Percentiles rank a stretch among this genome's conserved stretches.
These are phyloP conservation scores for Bettongia penicillata DNA, from an alignment of 2,113 vertebrate genomes.

Conservation along the genomic window DNA sequence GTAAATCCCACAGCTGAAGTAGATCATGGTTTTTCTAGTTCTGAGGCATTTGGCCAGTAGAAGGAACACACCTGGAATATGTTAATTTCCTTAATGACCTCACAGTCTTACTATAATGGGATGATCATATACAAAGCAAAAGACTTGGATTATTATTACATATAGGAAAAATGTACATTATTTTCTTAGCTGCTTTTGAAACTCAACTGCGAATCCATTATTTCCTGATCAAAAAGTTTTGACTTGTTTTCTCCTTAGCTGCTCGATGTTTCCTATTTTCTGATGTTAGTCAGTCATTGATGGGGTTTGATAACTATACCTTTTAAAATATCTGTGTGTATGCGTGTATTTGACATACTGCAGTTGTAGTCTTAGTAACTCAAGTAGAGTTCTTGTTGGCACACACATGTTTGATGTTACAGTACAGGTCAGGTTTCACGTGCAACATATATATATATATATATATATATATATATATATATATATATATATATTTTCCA, in stretches of 20 bases:
- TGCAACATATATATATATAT: conserved; percentile 36
- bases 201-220: conserved; percentile 10
- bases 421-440: conserved; percentile 55
- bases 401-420: conserved; percentile 61
- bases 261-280: conserved; percentile 49
- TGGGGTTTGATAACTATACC: conserved; percentile 11
- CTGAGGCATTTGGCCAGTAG: conserved; percentile 35
- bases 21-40: conserved; percentile 73
- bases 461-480: not conserved
- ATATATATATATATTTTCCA: not conserved
- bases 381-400: conserved; percentile 36
- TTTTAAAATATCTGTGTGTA: conserved; percentile 29
- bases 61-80: conserved; percentile 69
- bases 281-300: not conserved
- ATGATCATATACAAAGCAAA: conserved; percentile 59
- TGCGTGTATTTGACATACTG: conserved; percentile 17
- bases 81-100: conserved; percentile 75
- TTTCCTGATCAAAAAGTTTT: conserved; percentile 19
- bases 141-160: conserved; percentile 53
- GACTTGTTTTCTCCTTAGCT: conserved; percentile 5
- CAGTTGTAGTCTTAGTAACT: not conserved
- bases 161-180: conserved; percentile 21
- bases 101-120: conserved; percentile 52
- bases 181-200: conserved; percentile 46
- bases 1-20: conserved; percentile 78